phyloP scores from a whole-genome alignment of 2,888 invertebrate genomes.

The Pandemis cinnamomeana region DNA sequence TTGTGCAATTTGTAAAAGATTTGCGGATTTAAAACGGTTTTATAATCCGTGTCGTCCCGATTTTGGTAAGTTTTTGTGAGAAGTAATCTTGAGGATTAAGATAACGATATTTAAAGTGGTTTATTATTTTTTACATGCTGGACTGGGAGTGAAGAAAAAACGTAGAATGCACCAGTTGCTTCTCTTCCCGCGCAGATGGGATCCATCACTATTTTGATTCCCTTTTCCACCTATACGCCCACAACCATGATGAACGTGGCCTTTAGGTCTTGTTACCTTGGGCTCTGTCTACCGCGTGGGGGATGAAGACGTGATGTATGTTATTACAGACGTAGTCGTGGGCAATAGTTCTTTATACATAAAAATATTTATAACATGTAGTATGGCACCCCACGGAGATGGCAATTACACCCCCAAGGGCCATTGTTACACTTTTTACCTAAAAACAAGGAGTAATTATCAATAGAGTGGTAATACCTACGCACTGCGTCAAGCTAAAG shows the following conservation, averaged over 20 bases:
- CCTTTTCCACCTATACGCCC: no score
- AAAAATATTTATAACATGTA: background rate
- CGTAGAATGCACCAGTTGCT: no score
- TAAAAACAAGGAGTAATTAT: no score
- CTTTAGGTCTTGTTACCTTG: no score
- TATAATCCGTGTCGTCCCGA: background rate
- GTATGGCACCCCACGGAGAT: background rate
- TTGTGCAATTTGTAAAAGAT: background rate
- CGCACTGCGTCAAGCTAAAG: no score
- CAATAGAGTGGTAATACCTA: no score
- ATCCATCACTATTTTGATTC: no score
- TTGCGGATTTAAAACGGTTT: background rate
- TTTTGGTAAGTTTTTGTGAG: background rate
- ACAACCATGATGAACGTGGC: no score
- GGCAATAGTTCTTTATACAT: background rate
- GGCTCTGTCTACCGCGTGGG: no score
- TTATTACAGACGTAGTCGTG: background rate
- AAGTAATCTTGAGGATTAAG: background rate
- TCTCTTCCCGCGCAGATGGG: no score
- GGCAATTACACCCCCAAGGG: background rate
- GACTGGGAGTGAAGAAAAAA: no score
- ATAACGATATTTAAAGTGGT: background rate
- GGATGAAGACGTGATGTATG: no score
- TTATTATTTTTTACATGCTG: background rate
- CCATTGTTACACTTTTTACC: background rate